Conservation (phyloP, 2,888 invertebrate species). For the Stenurella melanura region DNA sequence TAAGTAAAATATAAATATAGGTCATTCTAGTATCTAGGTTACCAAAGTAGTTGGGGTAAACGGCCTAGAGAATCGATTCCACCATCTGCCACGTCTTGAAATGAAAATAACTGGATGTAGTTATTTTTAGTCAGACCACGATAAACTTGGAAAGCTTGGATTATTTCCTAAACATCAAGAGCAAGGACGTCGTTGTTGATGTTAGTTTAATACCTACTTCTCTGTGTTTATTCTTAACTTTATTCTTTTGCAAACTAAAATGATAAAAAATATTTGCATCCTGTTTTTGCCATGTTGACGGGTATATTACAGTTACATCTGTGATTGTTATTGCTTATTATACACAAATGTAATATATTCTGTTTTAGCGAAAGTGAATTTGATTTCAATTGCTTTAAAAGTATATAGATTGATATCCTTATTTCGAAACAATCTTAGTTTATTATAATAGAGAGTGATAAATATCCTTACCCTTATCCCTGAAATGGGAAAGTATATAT, state of each 20-base stretch:
- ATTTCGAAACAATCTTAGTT: too few species aligned
- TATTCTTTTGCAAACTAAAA: constrained; percentile 5
- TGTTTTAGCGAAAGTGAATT: too few species aligned
- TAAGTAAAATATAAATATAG: constrained; percentile 9
- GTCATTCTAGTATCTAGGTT: constrained; percentile 25
- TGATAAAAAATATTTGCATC: neutral
- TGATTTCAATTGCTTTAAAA: too few species aligned
- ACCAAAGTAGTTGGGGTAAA: constrained; percentile 32
- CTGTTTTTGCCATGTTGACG: neutral
- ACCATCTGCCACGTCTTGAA: constrained; percentile 10
- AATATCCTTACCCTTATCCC: too few species aligned
- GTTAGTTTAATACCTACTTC: constrained; percentile 17
- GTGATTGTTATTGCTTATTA: too few species aligned
- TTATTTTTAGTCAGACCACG: constrained; percentile 20
- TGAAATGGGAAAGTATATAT: too few species aligned
- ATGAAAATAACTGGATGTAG: constrained; percentile 24
- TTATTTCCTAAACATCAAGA: constrained; percentile 21
- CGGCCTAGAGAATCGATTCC: constrained; percentile 31
- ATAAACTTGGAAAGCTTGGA: constrained; percentile 14
- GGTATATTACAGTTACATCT: too few species aligned
- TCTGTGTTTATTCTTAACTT: constrained; percentile 8
- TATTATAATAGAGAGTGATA: too few species aligned
- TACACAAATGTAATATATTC: too few species aligned
- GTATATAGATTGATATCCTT: too few species aligned
- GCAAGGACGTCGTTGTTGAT: constrained; percentile 28